phyloP scores from a whole-genome alignment of 2,113 vertebrate species.

The Nothoprocta perdicaria region DNA sequence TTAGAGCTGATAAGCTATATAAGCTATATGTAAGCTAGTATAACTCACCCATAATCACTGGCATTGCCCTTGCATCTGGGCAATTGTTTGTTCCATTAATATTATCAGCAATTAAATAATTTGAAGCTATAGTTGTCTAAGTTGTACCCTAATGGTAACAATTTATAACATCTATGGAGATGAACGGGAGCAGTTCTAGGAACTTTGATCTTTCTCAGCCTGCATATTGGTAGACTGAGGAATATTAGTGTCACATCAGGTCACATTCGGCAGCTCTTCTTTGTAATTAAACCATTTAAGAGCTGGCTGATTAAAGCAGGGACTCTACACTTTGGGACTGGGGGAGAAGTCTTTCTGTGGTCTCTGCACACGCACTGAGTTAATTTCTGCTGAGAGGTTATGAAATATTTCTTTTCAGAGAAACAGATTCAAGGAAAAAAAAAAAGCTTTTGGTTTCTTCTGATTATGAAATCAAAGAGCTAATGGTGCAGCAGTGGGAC shows the following conservation, averaged over 20 bases:
- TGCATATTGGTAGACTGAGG: background rate
- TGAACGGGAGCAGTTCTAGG: background rate
- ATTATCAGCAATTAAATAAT: background rate
- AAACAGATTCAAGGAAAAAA: background rate
- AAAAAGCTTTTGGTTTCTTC: background rate
- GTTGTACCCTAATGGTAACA: background rate
- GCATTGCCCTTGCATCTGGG: background rate
- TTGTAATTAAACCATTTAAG: background rate
- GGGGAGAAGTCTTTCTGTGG: background rate
- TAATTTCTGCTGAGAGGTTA: background rate
- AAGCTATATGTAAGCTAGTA: background rate
- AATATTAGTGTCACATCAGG: background rate
- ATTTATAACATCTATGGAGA: background rate
- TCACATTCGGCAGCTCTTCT: background rate
- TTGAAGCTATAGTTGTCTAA: background rate
- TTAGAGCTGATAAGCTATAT: background rate
- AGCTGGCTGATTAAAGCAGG: background rate
- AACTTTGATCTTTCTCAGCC: slow-evolving; percentile 15
- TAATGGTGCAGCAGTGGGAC: background rate
- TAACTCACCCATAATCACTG: background rate
- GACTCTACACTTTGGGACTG: background rate
- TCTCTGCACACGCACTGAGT: background rate
- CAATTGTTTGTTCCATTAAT: background rate
- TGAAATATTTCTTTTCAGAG: background rate
- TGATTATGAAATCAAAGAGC: background rate